Conservation (phyloP, 1,140 invertebrate genomes). For the Drosophila sturtevanti region DNA sequence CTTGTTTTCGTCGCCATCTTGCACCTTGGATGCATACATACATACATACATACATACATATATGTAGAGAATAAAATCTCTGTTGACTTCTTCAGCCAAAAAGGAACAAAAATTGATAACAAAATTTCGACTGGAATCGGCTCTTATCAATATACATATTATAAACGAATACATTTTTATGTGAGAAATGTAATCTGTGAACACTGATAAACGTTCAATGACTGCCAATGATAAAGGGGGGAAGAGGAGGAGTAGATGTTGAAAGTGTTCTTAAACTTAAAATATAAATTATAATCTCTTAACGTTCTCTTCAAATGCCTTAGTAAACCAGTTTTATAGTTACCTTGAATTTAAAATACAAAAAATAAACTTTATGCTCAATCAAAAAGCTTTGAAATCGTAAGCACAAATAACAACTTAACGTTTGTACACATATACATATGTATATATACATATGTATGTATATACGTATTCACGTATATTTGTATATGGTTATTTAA, state of each 20-base stretch:
- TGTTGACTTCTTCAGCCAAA: background rate
- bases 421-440: too few species aligned
- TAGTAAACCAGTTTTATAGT: slow-evolving; percentile 14
- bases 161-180: background rate
- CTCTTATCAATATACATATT: background rate
- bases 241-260: background rate
- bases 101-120: background rate
- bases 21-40: background rate
- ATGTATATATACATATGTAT: too few species aligned
- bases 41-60: slow-evolving; percentile 1
- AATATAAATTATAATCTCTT: slow-evolving; percentile 25
- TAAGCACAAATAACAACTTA: too few species aligned
- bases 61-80: slow-evolving; percentile 17
- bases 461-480: too few species aligned
- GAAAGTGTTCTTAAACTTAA: slow-evolving; percentile 19
- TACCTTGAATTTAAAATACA: slow-evolving; percentile 6
- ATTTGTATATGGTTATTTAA: background rate
- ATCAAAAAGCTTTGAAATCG: background rate
- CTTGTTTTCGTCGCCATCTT: background rate
- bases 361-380: slow-evolving; percentile 8
- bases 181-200: slow-evolving; percentile 12
- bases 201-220: slow-evolving; percentile 43
- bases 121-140: background rate
- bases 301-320: slow-evolving; percentile 20
- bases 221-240: slow-evolving; percentile 19